Percentiles rank a stretch among this genome's conserved stretches.
phyloP scores from a whole-genome alignment of 2,113 vertebrate genomes.

The Atrichornis clamosus region DNA sequence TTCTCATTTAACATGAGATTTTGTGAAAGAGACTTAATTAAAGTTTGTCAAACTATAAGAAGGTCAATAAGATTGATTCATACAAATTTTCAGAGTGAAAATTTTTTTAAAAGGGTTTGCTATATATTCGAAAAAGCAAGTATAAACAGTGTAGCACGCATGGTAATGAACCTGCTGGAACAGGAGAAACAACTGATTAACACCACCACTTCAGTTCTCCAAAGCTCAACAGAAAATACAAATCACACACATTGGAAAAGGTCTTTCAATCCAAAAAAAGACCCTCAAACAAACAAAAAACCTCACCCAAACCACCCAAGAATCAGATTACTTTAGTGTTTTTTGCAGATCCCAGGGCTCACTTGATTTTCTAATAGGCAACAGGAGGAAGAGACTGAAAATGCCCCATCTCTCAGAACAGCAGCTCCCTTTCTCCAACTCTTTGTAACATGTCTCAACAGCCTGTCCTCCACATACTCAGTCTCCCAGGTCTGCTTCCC shows the following conservation, averaged over 20 bases:
- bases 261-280: neutral
- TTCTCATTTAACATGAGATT: neutral
- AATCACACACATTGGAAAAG: neutral
- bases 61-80: neutral
- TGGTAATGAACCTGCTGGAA: neutral
- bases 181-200: neutral
- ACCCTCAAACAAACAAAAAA: neutral
- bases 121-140: neutral
- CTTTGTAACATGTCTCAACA: neutral
- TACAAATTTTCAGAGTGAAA: conserved; percentile 6
- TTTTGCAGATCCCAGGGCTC: neutral
- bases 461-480: neutral
- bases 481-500: neutral
- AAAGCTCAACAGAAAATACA: neutral
- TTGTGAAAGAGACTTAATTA: neutral
- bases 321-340: neutral
- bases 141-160: neutral
- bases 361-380: neutral
- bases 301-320: neutral
- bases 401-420: neutral
- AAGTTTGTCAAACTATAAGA: neutral
- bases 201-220: neutral
- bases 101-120: neutral
- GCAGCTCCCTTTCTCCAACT: neutral
- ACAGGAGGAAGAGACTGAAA: neutral